phyloP scores from a whole-genome alignment of 2,113 vertebrate species.

The Apaloderma vittatum region DNA sequence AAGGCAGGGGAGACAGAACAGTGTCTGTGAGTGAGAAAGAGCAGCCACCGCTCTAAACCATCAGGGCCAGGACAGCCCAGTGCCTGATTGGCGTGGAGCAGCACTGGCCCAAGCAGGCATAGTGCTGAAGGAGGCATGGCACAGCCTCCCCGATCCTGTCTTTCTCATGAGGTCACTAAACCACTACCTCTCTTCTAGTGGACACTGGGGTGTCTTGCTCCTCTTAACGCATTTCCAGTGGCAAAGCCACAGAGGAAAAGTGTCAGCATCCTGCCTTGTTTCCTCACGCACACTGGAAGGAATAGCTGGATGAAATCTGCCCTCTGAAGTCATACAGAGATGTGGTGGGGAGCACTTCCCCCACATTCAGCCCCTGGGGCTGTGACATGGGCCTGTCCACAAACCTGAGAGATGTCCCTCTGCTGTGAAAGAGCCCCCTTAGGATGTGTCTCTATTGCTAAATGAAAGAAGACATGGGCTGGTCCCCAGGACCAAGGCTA shows the following conservation, averaged over 20 bases:
- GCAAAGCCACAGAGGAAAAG: neutral
- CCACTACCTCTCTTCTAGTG: neutral
- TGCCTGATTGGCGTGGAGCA: neutral
- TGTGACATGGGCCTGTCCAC: neutral
- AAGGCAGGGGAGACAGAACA: neutral
- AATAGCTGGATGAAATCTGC: neutral
- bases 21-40: neutral
- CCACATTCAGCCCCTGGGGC: neutral
- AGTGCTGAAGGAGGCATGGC: neutral
- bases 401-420: neutral
- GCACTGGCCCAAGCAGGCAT: neutral
- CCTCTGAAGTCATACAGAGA: neutral
- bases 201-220: neutral
- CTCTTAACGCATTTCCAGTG: neutral
- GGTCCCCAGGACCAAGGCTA: neutral
- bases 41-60: neutral
- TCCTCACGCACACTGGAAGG: neutral
- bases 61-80: rapidly evolving
- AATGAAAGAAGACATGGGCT: neutral
- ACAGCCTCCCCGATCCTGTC: neutral
- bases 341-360: neutral
- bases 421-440: neutral
- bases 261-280: neutral
- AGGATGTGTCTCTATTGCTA: neutral
- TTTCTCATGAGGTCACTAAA: neutral